phyloP scores from a whole-genome alignment of 2,888 invertebrate species.

The Hemistola chrysoprasaria region DNA sequence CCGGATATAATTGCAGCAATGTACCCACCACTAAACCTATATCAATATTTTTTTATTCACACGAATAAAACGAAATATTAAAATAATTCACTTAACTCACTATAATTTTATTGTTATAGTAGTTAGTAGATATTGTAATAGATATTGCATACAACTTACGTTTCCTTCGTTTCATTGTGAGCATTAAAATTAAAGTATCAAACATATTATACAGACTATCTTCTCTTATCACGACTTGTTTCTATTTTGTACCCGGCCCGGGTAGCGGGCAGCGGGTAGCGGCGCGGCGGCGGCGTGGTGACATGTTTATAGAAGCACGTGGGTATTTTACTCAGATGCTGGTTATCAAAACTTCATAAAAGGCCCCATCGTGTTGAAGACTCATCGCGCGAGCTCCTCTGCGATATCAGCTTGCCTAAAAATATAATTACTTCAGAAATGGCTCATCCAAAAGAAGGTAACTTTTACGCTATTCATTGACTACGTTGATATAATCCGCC shows the following conservation, averaged over 20 bases:
- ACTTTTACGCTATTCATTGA: slow-evolving; percentile 33
- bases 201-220: slow-evolving; percentile 34
- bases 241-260: too few relatives aligned
- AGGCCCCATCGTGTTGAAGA: slow-evolving; percentile 50
- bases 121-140: too few relatives aligned
- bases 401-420: slow-evolving; percentile 40
- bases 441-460: slow-evolving; percentile 73
- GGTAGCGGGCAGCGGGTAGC: slow-evolving; percentile 47
- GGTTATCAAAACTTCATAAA: slow-evolving; percentile 67
- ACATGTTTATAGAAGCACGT: slow-evolving; percentile 47
- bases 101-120: too few relatives aligned
- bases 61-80: too few relatives aligned
- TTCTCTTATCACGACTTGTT: slow-evolving; percentile 60
- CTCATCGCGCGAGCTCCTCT: slow-evolving; percentile 53
- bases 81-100: too few relatives aligned
- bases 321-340: slow-evolving; percentile 47
- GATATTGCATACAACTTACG: too few relatives aligned
- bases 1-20: too few relatives aligned
- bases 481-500: slow-evolving; percentile 28
- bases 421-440: slow-evolving; percentile 43
- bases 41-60: too few relatives aligned
- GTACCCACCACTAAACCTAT: too few relatives aligned
- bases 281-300: slow-evolving; percentile 1
- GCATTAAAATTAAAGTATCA: slow-evolving; percentile 46
- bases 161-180: too few relatives aligned